phyloP scores from a whole-genome alignment of 1,140 invertebrate genomes.

The Lepidostoma basale region DNA sequence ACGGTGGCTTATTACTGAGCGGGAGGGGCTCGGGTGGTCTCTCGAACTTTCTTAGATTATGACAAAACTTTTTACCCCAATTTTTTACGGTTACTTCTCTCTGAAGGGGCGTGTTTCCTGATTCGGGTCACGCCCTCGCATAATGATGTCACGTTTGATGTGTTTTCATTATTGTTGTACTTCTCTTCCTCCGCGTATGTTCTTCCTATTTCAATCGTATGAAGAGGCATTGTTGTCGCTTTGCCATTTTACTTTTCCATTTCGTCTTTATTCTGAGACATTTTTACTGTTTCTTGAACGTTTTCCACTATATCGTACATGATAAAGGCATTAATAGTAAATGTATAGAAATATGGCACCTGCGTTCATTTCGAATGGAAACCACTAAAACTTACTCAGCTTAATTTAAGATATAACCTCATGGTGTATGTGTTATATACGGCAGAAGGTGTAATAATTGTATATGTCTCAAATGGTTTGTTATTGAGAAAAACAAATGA shows the following conservation, averaged over 20 bases:
- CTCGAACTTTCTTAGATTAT: slow-evolving; percentile 31
- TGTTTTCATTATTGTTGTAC: slow-evolving; percentile 38
- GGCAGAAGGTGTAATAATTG: too few species aligned
- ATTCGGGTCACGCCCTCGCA: slow-evolving; percentile 32
- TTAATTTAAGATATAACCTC: too few species aligned
- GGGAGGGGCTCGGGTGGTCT: neutral
- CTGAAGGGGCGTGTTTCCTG: slow-evolving; percentile 11
- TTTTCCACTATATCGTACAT: too few species aligned
- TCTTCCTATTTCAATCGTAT: slow-evolving; percentile 14
- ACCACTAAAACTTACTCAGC: too few species aligned
- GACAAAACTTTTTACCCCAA: slow-evolving; percentile 29
- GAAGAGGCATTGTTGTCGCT: slow-evolving; percentile 10
- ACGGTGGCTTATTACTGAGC: slow-evolving; percentile 16
- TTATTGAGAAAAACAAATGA: too few species aligned
- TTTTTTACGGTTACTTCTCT: slow-evolving; percentile 28
- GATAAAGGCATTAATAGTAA: too few species aligned
- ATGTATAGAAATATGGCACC: too few species aligned
- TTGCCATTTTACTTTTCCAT: slow-evolving; percentile 10
- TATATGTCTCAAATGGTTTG: too few species aligned
- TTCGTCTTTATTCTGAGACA: too few species aligned
- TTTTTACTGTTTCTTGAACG: too few species aligned
- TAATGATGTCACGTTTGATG: slow-evolving; percentile 40
- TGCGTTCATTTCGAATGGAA: too few species aligned
- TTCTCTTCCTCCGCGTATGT: neutral
- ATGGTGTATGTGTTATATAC: too few species aligned